These are phyloP conservation scores for Cepaea hortensis DNA, from an alignment of 2,888 invertebrate genomes.

Conservation along the genomic window DNA sequence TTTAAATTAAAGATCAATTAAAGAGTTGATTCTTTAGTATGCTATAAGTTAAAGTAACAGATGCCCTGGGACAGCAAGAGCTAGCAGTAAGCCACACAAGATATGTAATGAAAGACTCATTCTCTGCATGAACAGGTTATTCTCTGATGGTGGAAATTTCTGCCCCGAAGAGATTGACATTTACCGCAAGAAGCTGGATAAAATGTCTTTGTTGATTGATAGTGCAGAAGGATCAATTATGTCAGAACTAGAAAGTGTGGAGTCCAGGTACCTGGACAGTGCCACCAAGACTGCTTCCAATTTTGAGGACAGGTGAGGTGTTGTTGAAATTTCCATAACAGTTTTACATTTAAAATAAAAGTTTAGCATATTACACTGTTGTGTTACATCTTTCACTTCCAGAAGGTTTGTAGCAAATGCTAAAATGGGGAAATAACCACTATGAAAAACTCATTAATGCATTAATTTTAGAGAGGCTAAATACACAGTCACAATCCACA, in stretches of 20 bases:
- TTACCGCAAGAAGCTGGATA: constrained; percentile 73
- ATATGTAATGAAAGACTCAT: not conserved
- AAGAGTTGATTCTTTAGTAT: too few relatives aligned
- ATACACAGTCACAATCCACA: too few relatives aligned
- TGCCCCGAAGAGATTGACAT: constrained; percentile 76
- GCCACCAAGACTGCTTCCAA: constrained; percentile 72
- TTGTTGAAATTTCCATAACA: not conserved
- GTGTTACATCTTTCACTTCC: too few relatives aligned
- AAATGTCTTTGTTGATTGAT: constrained; percentile 74
- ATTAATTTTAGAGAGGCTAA: too few relatives aligned
- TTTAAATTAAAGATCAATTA: too few relatives aligned
- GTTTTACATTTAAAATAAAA: too few relatives aligned
- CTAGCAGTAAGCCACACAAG: not conserved
- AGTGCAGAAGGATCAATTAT: constrained; percentile 73
- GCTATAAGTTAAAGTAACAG: too few relatives aligned
- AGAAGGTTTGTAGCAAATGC: too few relatives aligned
- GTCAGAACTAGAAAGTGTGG: constrained; percentile 76
- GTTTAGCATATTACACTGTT: too few relatives aligned
- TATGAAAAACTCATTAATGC: too few relatives aligned
- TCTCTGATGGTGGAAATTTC: constrained; percentile 77
- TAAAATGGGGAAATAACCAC: too few relatives aligned
- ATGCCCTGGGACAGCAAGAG: not conserved
- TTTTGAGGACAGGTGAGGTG: constrained; percentile 75
- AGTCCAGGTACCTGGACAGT: constrained; percentile 74
- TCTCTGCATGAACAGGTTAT: constrained; percentile 61